Conservation (phyloP, 2,113 vertebrate genomes). For the Ifrita kowaldi region DNA sequence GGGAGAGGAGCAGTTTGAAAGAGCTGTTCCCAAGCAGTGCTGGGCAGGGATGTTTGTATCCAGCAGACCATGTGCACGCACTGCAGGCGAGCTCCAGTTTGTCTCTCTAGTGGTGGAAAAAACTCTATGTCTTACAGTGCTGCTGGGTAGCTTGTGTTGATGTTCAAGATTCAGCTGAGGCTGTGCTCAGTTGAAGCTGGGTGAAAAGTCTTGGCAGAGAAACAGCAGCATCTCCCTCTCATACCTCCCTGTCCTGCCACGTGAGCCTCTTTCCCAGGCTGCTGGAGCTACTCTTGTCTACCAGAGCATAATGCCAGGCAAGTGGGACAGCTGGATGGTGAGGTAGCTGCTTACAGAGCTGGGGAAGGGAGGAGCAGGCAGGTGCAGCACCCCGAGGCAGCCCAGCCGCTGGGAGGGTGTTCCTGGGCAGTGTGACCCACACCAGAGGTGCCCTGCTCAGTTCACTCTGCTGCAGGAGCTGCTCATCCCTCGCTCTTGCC, state of each 20-base stretch:
- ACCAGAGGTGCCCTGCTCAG: neutral
- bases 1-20: neutral
- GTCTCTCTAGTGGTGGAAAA: neutral
- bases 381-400: neutral
- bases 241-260: fast-evolving
- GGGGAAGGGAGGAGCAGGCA: neutral
- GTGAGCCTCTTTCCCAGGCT: fast-evolving
- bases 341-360: neutral
- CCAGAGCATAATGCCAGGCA: neutral
- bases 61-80: fast-evolving
- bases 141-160: neutral
- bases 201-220: neutral
- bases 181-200: neutral
- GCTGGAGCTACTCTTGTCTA: neutral
- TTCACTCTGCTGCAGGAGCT: neutral
- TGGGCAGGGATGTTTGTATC: neutral
- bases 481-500: neutral
- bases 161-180: neutral
- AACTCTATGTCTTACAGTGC: neutral
- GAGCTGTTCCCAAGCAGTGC: neutral
- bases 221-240: neutral
- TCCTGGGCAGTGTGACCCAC: neutral
- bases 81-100: fast-evolving
- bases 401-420: neutral
- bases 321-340: fast-evolving